These are phyloP conservation scores for Halcyon chelicuti DNA, from an alignment of 2,797 vertebrate species.

Conservation along the genomic window DNA sequence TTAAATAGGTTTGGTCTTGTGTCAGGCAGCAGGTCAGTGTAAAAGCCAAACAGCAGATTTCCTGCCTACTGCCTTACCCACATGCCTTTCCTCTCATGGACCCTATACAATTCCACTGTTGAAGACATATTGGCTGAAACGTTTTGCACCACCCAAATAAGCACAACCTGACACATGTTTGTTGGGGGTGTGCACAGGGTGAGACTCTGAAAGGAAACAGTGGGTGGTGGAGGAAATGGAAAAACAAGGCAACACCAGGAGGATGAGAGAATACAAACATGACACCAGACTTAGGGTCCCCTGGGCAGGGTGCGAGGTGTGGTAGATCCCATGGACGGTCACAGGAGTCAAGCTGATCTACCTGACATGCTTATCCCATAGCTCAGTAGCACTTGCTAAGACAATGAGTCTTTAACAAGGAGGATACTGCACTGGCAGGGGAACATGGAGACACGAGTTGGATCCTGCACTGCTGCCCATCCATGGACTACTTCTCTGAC, in stretches of 20 bases:
- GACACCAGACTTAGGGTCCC: background rate
- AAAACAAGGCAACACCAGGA: background rate
- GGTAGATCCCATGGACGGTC: background rate
- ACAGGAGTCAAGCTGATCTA: accelerated
- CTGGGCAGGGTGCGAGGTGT: background rate
- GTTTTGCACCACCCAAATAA: background rate
- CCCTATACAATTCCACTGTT: background rate
- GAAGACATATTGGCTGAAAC: background rate
- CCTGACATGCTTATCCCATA: accelerated
- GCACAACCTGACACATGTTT: background rate
- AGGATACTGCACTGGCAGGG: background rate
- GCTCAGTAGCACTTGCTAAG: background rate
- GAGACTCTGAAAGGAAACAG: background rate
- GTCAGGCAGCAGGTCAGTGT: background rate
- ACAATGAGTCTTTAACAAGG: background rate
- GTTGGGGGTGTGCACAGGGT: background rate
- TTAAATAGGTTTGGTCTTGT: background rate
- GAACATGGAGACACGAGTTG: background rate
- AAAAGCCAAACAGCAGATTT: constrained; percentile 55
- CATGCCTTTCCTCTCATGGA: background rate
- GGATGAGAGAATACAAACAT: background rate
- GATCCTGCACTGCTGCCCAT: background rate
- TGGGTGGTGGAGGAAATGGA: constrained; percentile 56
- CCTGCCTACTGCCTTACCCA: background rate
- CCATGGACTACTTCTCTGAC: background rate